Conservation (phyloP, 2,113 vertebrate species). For the Callopanchax toddi region DNA sequence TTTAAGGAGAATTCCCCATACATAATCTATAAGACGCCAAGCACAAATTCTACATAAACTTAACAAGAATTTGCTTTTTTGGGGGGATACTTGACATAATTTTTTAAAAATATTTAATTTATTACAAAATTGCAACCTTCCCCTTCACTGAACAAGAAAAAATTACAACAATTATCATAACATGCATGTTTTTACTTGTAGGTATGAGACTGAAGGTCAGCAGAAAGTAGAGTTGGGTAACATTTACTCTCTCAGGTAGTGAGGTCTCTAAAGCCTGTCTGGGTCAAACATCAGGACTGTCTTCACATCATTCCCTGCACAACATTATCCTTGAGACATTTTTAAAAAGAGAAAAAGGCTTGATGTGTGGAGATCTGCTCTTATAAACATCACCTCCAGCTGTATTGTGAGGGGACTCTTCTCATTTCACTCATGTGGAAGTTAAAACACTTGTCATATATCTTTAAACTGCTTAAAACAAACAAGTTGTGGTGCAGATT, state of each 20-base stretch:
- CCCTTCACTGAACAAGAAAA: background rate
- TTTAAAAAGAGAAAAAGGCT: too few species aligned
- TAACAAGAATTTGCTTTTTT: too few species aligned
- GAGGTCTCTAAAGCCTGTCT: slow-evolving; percentile 24
- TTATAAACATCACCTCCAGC: slow-evolving; percentile 50
- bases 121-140: too few species aligned
- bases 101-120: too few species aligned
- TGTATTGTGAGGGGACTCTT: slow-evolving; percentile 12
- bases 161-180: background rate
- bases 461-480: slow-evolving; percentile 11
- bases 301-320: slow-evolving; percentile 14
- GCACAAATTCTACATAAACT: too few species aligned
- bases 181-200: slow-evolving; percentile 27
- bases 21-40: too few species aligned
- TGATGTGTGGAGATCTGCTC: slow-evolving; percentile 45
- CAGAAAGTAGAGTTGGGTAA: slow-evolving; percentile 16
- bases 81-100: too few species aligned
- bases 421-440: slow-evolving; percentile 12
- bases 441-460: slow-evolving; percentile 26
- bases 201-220: background rate
- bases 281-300: slow-evolving; percentile 23
- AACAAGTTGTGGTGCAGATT: slow-evolving; percentile 21
- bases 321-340: too few species aligned
- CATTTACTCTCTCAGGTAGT: slow-evolving; percentile 22
- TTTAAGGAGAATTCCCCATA: too few species aligned